These are phyloP conservation scores for Xylota sylvarum DNA, from an alignment of 2,888 invertebrate genomes.

Conservation along the genomic window DNA sequence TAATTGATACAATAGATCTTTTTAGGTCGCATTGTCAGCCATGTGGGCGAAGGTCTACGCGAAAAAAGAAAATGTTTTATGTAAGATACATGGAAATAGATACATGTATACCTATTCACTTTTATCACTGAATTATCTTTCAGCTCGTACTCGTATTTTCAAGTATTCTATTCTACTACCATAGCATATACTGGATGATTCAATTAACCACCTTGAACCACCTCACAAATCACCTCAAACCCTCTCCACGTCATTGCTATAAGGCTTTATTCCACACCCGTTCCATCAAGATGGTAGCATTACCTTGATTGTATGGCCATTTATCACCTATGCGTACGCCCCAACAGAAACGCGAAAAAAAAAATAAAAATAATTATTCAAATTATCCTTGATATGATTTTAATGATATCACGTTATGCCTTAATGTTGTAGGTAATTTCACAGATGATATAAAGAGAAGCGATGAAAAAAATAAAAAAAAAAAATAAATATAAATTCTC, in stretches of 20 bases:
- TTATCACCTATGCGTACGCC: slow-evolving; percentile 34
- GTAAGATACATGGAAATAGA: no score
- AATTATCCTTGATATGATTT: slow-evolving; percentile 74
- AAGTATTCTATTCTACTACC: no score
- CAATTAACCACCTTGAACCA: no score
- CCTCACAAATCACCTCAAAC: no score
- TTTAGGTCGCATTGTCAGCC: no score
- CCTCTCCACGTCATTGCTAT: slow-evolving; percentile 19
- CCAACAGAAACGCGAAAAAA: slow-evolving; percentile 18
- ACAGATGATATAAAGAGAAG: slow-evolving; percentile 42
- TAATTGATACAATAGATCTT: no score
- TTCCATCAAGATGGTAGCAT: slow-evolving; percentile 41
- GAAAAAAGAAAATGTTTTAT: no score
- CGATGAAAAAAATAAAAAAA: slow-evolving; percentile 12
- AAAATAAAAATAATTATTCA: slow-evolving; percentile 66
- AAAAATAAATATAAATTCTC: not conserved
- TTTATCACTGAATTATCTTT: no score
- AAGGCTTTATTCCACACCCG: not conserved
- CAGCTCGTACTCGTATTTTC: no score
- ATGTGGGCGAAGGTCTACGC: no score
- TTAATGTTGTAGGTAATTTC: slow-evolving; percentile 67
- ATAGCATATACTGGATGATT: no score
- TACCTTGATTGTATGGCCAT: slow-evolving; percentile 55
- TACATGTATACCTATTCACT: no score
- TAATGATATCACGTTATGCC: slow-evolving; percentile 74